Evolutionary conservation across 1,140 invertebrate genomes (phyloP).

Genomic region (Leptopilina clavipes): DNA sequence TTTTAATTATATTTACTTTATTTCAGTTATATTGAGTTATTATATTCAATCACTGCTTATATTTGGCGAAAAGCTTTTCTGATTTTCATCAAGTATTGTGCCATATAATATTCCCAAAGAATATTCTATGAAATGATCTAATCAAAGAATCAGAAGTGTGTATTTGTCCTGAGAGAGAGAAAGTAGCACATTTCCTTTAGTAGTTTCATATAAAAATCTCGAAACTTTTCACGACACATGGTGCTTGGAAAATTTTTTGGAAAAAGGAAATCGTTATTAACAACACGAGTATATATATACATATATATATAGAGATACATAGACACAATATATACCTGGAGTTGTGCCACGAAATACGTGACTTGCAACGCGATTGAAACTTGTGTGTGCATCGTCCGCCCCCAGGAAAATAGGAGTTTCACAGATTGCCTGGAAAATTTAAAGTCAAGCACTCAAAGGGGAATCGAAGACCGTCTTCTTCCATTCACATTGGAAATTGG

Average conservation of each 20-base stretch:
- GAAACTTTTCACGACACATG: slow-evolving; percentile 26
- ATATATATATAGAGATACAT: too few relatives aligned
- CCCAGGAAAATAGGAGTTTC: slow-evolving; percentile 36
- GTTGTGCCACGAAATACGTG: slow-evolving; percentile 36
- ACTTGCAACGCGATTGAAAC: slow-evolving; percentile 23
- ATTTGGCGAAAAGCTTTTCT: too few relatives aligned
- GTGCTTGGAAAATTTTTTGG: not conserved
- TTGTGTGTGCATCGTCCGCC: slow-evolving; percentile 25
- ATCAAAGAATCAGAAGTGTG: not conserved
- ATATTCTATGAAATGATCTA: not conserved
- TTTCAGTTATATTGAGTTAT: too few relatives aligned
- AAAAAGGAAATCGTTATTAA: slow-evolving; percentile 24
- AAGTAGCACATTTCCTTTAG: not conserved
- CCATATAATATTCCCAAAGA: not conserved
- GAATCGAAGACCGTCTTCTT: slow-evolving; percentile 43
- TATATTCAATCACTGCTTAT: too few relatives aligned
- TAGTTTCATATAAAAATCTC: not conserved
- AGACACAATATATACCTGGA: not conserved
- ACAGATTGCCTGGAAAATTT: slow-evolving; percentile 44
- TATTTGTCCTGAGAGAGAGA: not conserved
- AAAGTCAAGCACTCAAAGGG: slow-evolving; percentile 40
- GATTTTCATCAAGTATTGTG: too few relatives aligned
- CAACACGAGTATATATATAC: slow-evolving; percentile 13
- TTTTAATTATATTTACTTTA: too few relatives aligned
- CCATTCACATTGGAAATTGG: slow-evolving; percentile 42